These are phyloP conservation scores for Heterotis niloticus DNA, from an alignment of 2,113 vertebrate genomes.

Conservation along the genomic window DNA sequence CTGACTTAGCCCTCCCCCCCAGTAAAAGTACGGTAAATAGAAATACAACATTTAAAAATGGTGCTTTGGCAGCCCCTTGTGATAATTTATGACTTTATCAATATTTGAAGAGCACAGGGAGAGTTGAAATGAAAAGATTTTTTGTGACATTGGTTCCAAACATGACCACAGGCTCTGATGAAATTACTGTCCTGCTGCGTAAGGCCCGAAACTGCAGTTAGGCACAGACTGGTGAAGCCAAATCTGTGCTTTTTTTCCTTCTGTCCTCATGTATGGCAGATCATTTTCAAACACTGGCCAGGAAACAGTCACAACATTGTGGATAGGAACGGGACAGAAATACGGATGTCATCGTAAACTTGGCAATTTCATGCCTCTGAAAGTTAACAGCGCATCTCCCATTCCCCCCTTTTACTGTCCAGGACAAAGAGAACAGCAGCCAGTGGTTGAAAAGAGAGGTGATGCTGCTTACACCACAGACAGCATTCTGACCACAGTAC, in stretches of 20 bases:
- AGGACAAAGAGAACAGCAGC: constrained; percentile 74
- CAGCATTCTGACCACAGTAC: constrained; percentile 74
- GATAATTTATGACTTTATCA: constrained; percentile 98
- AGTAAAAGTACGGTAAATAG: too few species aligned
- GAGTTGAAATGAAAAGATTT: constrained; percentile 99
- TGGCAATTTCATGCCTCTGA: too few species aligned
- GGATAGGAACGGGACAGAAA: constrained; percentile 77
- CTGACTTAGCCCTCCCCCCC: too few species aligned
- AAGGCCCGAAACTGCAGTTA: constrained; percentile 99
- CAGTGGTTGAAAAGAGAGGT: constrained; percentile 59
- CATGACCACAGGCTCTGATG: constrained; percentile 95
- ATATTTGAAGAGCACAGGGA: constrained; percentile 98
- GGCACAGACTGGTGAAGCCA: constrained; percentile 78
- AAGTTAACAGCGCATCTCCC: constrained; percentile 56
- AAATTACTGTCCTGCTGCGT: constrained; percentile 98
- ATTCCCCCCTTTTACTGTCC: constrained; percentile 62
- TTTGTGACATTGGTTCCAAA: constrained; percentile 99
- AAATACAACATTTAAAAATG: too few species aligned
- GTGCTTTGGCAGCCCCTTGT: constrained; percentile 62
- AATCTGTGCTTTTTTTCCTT: neutral
- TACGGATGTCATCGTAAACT: constrained; percentile 63
- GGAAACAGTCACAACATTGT: constrained; percentile 80
- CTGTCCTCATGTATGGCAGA: constrained; percentile 87
- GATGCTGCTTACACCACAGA: constrained; percentile 61
- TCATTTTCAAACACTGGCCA: constrained; percentile 82